These are phyloP conservation scores for Etheostoma perlongum DNA, from an alignment of 2,797 vertebrate genomes.

Conservation along the genomic window DNA sequence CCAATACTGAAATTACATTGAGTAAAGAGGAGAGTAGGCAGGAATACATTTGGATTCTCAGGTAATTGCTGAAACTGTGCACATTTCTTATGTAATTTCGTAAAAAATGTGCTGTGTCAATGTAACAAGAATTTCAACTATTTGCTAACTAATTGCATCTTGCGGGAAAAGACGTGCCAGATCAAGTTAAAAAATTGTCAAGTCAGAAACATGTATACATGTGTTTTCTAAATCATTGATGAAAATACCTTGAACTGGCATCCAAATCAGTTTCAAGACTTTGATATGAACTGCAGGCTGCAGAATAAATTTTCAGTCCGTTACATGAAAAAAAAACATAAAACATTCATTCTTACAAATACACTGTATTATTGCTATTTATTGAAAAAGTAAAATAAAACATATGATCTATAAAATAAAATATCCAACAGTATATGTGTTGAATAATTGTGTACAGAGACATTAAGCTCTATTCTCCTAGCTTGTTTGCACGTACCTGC, in stretches of 20 bases:
- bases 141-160: neutral
- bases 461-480: slow-evolving; percentile 44
- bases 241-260: neutral
- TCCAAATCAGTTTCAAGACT: neutral
- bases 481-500: slow-evolving; percentile 28
- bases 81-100: slow-evolving; percentile 22
- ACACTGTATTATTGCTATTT: neutral
- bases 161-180: neutral
- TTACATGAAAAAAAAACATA: neutral
- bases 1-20: slow-evolving; percentile 61
- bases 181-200: slow-evolving; percentile 13
- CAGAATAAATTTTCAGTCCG: neutral
- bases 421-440: neutral
- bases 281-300: neutral
- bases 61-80: slow-evolving; percentile 27
- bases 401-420: neutral
- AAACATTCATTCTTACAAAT: neutral
- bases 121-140: slow-evolving; percentile 11
- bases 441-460: slow-evolving; percentile 39
- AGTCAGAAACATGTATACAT: neutral
- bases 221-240: neutral
- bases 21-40: slow-evolving; percentile 26
- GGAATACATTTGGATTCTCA: slow-evolving; percentile 45
- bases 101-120: neutral
- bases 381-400: slow-evolving; percentile 5